Conservation (phyloP, 2,797 vertebrate species). For the Gymnoscopelus microlampas region DNA sequence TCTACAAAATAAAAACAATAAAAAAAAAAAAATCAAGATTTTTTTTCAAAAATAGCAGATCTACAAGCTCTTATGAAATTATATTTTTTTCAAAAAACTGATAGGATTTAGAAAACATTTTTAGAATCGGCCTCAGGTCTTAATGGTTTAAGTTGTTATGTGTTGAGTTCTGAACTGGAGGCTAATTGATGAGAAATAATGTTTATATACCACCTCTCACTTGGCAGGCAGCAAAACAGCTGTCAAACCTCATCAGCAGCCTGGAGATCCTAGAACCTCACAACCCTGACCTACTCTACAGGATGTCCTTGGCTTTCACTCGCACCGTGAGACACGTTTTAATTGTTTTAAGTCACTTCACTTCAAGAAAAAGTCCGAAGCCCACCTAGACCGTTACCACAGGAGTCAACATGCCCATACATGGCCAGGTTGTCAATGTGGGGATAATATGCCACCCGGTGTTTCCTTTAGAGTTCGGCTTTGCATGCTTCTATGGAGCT, state of each 20-base stretch:
- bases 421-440: too few species aligned
- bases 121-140: too few species aligned
- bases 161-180: neutral
- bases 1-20: too few species aligned
- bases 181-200: conserved; percentile 27
- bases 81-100: too few species aligned
- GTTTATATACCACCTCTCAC: conserved; percentile 19
- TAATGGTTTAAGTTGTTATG: neutral
- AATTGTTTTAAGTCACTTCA: neutral
- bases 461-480: neutral
- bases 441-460: too few species aligned
- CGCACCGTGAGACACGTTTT: conserved; percentile 85
- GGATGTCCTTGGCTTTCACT: conserved; percentile 92
- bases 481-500: neutral
- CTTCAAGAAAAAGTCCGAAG: neutral
- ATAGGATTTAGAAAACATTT: neutral
- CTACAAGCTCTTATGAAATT: too few species aligned
- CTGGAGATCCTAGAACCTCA: conserved; percentile 88
- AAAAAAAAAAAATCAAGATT: too few species aligned
- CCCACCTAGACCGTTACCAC: too few species aligned
- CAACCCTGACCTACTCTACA: conserved; percentile 89
- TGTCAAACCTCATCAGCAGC: conserved; percentile 85
- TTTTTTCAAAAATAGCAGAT: too few species aligned
- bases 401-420: too few species aligned
- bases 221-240: conserved; percentile 84